Evolutionary conservation across 2,113 vertebrate species (phyloP).

Genomic region (Scomber japonicus): DNA sequence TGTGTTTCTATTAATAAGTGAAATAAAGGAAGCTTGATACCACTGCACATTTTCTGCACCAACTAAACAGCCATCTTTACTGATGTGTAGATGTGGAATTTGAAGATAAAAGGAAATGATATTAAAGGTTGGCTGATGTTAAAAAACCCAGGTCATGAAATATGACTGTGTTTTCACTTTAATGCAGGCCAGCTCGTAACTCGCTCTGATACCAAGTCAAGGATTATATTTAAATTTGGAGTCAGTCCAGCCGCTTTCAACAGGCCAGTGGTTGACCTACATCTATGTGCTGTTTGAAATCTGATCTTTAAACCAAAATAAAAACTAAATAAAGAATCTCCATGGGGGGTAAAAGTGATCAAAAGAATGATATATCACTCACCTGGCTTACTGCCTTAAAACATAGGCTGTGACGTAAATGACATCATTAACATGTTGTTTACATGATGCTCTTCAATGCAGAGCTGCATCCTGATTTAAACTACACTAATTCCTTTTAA

Average conservation of each 20-base stretch:
- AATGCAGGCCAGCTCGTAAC: slow-evolving; percentile 28
- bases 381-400: slow-evolving; percentile 28
- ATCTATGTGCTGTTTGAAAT: slow-evolving; percentile 40
- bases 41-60: not conserved
- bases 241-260: slow-evolving; percentile 35
- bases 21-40: too few relatives aligned
- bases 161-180: slow-evolving; percentile 22
- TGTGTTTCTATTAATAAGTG: too few relatives aligned
- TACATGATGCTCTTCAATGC: not conserved
- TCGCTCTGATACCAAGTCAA: slow-evolving; percentile 5
- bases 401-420: not conserved
- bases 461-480: not conserved
- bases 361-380: slow-evolving; percentile 25
- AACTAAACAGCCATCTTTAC: not conserved
- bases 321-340: not conserved
- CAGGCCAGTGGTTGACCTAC: slow-evolving; percentile 37
- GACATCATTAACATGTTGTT: slow-evolving; percentile 8
- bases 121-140: slow-evolving; percentile 23
- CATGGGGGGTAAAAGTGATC: slow-evolving; percentile 16
- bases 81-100: not conserved
- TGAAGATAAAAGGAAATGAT: not conserved
- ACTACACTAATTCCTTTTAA: slow-evolving; percentile 18
- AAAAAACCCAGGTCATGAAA: slow-evolving; percentile 38
- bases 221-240: slow-evolving; percentile 51
- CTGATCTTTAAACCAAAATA: slow-evolving; percentile 45